These are phyloP conservation scores for Agonopterix alstromeriana DNA, from an alignment of 2,888 invertebrate species.

Conservation along the genomic window DNA sequence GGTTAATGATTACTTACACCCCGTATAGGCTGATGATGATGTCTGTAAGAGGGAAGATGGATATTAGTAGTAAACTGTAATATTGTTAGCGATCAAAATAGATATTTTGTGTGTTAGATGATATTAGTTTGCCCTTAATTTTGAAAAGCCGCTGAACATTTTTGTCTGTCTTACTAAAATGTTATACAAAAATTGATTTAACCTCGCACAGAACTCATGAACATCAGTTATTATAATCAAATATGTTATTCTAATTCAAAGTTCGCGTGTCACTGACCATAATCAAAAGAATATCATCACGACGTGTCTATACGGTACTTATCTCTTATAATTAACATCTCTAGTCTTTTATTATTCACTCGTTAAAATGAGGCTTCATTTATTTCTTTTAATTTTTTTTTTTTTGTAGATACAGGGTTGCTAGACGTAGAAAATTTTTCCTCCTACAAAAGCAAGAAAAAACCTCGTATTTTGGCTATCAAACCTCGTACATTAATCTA, in stretches of 20 bases:
- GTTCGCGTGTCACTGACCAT: conserved; percentile 30
- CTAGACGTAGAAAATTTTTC: too few relatives aligned
- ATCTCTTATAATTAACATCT: conserved; percentile 1
- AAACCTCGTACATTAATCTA: too few relatives aligned
- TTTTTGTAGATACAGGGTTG: too few relatives aligned
- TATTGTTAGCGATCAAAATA: too few relatives aligned
- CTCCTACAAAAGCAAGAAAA: too few relatives aligned
- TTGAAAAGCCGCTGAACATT: conserved; percentile 4
- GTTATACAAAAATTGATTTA: not conserved
- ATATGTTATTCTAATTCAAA: conserved; percentile 29
- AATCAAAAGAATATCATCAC: conserved; percentile 18
- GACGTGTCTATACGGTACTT: conserved; percentile 1
- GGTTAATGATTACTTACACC: too few relatives aligned
- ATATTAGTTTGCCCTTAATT: too few relatives aligned
- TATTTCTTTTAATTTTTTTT: conserved; percentile 1
- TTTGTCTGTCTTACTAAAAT: conserved; percentile 17
- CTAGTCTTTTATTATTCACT: conserved; percentile 3
- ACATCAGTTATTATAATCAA: not conserved
- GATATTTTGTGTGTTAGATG: too few relatives aligned
- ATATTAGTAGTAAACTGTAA: too few relatives aligned
- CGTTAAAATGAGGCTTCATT: conserved; percentile 18
- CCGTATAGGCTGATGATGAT: too few relatives aligned
- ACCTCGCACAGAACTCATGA: not conserved
- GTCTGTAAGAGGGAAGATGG: too few relatives aligned
- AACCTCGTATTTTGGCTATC: too few relatives aligned